Percentiles rank a stretch among this genome's conserved stretches.
These are phyloP conservation scores for Aratinga solstitialis DNA, from an alignment of 2,797 vertebrate species.

Conservation along the genomic window DNA sequence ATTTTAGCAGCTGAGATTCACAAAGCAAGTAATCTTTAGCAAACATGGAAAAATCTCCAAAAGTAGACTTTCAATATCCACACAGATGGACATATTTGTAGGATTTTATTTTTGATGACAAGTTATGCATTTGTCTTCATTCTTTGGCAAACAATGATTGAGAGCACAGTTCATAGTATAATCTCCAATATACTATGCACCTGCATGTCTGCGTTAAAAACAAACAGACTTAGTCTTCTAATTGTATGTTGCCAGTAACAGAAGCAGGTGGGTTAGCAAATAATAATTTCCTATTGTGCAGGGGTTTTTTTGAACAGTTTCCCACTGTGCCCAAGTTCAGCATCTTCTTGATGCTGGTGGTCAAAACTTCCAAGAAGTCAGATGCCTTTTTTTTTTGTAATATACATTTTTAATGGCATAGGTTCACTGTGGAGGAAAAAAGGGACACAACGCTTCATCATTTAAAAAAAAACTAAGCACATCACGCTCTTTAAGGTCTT, in stretches of 20 bases:
- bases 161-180: neutral
- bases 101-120: neutral
- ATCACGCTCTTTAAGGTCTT: neutral
- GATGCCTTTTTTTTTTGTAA: neutral
- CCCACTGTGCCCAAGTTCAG: neutral
- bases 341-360: neutral
- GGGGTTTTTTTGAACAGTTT: neutral
- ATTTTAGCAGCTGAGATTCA: neutral
- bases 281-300: neutral
- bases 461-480: neutral
- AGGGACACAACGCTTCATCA: accelerated
- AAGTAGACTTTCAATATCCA: neutral
- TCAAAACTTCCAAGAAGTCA: neutral
- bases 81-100: neutral
- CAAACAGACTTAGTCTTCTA: neutral
- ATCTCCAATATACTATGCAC: neutral
- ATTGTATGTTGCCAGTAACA: neutral
- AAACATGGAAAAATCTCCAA: neutral
- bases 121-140: neutral
- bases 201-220: neutral
- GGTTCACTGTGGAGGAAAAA: neutral
- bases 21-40: neutral
- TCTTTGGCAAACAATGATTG: neutral
- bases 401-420: neutral
- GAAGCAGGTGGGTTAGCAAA: neutral